Conservation (phyloP, 2,797 vertebrate species). For the Danio albolineatus region DNA sequence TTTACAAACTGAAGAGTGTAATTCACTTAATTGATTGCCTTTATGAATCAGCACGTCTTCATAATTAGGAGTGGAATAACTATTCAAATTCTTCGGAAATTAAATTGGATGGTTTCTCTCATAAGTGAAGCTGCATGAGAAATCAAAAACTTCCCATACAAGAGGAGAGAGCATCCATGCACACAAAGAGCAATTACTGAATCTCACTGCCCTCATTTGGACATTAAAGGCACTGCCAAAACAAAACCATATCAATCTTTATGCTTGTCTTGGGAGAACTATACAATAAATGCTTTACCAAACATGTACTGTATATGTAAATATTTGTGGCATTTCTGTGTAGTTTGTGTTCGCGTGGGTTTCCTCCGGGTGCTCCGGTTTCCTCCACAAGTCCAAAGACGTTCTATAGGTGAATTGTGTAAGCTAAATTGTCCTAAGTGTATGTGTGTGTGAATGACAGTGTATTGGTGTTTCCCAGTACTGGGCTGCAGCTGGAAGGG, state of each 20-base stretch:
- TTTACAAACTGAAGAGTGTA: background rate
- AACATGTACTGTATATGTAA: background rate
- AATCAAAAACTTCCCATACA: slow-evolving; percentile 28
- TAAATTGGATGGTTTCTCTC: background rate
- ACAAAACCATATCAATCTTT: background rate
- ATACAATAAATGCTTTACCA: background rate
- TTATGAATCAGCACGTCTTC: slow-evolving; percentile 21
- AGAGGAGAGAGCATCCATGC: slow-evolving; percentile 1
- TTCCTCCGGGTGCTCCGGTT: too few relatives aligned
- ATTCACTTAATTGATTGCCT: slow-evolving; percentile 35
- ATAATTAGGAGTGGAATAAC: slow-evolving; percentile 22
- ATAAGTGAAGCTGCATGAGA: slow-evolving; percentile 21
- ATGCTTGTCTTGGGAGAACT: background rate
- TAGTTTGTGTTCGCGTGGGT: too few relatives aligned
- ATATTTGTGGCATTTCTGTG: too few relatives aligned
- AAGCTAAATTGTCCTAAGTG: too few relatives aligned
- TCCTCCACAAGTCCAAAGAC: too few relatives aligned
- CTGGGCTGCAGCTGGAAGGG: too few relatives aligned
- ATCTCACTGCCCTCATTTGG: slow-evolving; percentile 36
- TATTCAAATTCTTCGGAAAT: slow-evolving; percentile 25
- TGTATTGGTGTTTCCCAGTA: too few relatives aligned
- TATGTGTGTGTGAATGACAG: too few relatives aligned
- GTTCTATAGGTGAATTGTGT: too few relatives aligned
- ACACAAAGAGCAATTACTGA: slow-evolving; percentile 2
- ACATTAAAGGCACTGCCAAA: slow-evolving; percentile 16